Evolutionary conservation across 2,888 invertebrate genomes (phyloP), one percentile per base, ranked within the genome.

Genomic region (Danaus chrysippus): DNA sequence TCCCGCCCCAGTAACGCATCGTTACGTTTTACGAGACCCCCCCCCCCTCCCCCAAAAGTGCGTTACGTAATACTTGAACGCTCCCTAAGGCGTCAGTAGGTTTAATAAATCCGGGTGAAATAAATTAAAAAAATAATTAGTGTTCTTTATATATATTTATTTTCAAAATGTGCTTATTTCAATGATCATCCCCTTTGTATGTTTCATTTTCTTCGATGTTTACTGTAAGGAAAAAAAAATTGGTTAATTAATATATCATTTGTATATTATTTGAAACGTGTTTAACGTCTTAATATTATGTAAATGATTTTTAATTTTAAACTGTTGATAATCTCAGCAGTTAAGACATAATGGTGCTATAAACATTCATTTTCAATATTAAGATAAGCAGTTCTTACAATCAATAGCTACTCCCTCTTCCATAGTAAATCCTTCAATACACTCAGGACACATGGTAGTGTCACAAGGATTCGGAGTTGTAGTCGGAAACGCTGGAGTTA

Each of bases 381-480:
- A 34, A 34, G 2, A 34, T 1, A 23, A 15, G 10, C 17, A 15
- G 11, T 10, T 54, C 73, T 74, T 71, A 85, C 86, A 62, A 44
- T 80, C 75, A 43, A 84, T 72, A 0, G 63, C 70, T 1, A 76
- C 74, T 60, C 79, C 83, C 15, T 69, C 67, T 0, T 80, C 79
- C 52, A 78, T 82, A 1, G 82, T 74, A 42, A 71, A 74, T 23
- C 83, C 86, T 66, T 83, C 88, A 53, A 87, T 56, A 73, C 91
- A 91, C 62, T 86, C 87, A 6, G 82, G 78, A 68, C 91, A 91
- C 15, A 81, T 59, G 12, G 91, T 91, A 2, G 84, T 83, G 2
- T 90, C 89, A 62, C 90, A 91, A 3, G 90, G 90, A 66, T 88
- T 85, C 42, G 72, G 71, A 1, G 83, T 79, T n/a, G 86, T 73